phyloP scores from a whole-genome alignment of 1,140 invertebrate species.

The Lordiphosa mommai region DNA sequence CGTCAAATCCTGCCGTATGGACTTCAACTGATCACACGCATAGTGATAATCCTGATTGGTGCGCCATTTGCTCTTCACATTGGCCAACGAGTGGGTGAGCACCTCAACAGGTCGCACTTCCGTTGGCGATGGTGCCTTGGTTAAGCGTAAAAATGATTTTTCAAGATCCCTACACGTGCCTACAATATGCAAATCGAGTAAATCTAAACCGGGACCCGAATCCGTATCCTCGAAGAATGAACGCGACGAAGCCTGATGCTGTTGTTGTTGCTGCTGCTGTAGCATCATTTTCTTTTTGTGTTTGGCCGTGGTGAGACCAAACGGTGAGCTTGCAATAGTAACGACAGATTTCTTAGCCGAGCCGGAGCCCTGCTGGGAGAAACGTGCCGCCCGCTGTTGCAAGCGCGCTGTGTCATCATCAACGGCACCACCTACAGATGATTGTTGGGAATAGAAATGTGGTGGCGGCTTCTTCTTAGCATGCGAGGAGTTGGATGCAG shows the following conservation, averaged over 20 bases:
- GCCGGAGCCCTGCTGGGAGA: constrained; percentile 81
- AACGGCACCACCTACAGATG: constrained; percentile 82
- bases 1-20: constrained; percentile 98
- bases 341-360: constrained; percentile 72
- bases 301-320: constrained; percentile 69
- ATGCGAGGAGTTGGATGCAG: constrained; percentile 1
- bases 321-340: constrained; percentile 72
- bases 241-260: constrained; percentile 36
- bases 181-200: constrained; percentile 92
- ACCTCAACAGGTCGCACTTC: constrained; percentile 94
- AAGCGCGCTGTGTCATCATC: constrained; percentile 87
- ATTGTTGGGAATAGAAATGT: constrained; percentile 84
- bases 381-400: constrained; percentile 92
- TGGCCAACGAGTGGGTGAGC: constrained; percentile 90
- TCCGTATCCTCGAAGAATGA: constrained; percentile 80
- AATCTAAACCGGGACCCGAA: constrained; percentile 83
- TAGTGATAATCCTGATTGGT: constrained; percentile 95
- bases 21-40: constrained; percentile 98
- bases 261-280: constrained; percentile 28
- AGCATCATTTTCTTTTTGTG: constrained; percentile 56
- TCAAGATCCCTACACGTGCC: constrained; percentile 96
- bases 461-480: constrained; percentile 80
- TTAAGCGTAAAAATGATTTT: constrained; percentile 96
- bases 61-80: constrained; percentile 95
- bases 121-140: constrained; percentile 95